Base-by-base conservation (phyloP, 2,113 vertebrate species). In the Archocentrus centrarchus region DNA sequence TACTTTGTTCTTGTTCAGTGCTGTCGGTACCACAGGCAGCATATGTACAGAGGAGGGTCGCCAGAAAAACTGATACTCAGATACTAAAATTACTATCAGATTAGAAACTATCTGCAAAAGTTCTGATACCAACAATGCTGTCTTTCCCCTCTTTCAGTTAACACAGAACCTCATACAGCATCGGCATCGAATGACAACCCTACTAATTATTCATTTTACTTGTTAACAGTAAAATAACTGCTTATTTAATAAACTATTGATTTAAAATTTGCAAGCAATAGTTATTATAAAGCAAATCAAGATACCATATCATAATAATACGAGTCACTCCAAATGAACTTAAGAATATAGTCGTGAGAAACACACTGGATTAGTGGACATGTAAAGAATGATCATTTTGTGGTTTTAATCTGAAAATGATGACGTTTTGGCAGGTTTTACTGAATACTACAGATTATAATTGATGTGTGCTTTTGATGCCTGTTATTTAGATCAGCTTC, bases 341-440 rank as follows among this genome's bases (percentile, higher is more conserved):
- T 50, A 20, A 59, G 11, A 11, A 22, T n/a, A 63, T 30, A 10
- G 58, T 57, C 3, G 14, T 39, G 41, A 44, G 55, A 27, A 32
- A 27, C 75, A 66, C 59, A 58, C 60, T 44, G 8, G 39, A 57
- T 11, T 81, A n/a, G 4, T 62, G 37, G 41, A 18, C n/a, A 82
- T 27, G 14, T 62, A 77, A 55, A 78, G 77, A 80, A 41, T 57
- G 20, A 41, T 64, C 27, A 60, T 20, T 68, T 70, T 66, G 35
- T 68, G 55, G 41, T 63, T 57, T 73, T 37, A 15, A 44, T 18
- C 17, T 37, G 10, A 47, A 86, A 80, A 75, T 15, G 2, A 75
- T 57, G 22, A 75, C 62, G 22, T 75, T 89, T 85, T 59, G 85
- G 30, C 55, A 84, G 11, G 75, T 88, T 80, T 63, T 6, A 63